A percentile compares a stretch with the other conserved stretches of the same genome.
Evolutionary conservation across 2,888 invertebrate genomes (phyloP).

Genomic region (Endotricha flammealis): DNA sequence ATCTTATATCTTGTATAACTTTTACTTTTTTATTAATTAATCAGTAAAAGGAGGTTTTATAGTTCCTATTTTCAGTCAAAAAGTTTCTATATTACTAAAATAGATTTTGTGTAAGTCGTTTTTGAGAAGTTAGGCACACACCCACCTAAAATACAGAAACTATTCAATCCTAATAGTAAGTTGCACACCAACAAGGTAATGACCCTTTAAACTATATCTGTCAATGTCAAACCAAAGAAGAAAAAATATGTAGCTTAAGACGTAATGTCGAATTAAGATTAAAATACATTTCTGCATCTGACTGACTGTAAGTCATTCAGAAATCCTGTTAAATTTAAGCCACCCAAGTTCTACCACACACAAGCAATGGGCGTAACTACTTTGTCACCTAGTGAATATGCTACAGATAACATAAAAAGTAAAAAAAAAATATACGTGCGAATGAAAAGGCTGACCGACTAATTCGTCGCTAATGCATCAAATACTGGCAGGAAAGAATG

Average conservation of each 20-base stretch:
- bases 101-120: too few species aligned
- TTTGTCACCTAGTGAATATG: constrained; percentile 64
- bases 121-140: too few species aligned
- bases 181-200: too few species aligned
- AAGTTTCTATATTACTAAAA: neutral
- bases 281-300: too few species aligned
- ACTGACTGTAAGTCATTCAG: constrained; percentile 3
- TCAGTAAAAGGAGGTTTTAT: neutral
- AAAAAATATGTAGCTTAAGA: too few species aligned
- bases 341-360: constrained; percentile 72
- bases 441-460: constrained; percentile 61
- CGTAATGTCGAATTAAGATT: too few species aligned
- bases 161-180: too few species aligned
- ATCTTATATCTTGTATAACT: neutral
- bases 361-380: constrained; percentile 66
- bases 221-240: too few species aligned
- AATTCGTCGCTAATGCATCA: constrained; percentile 75
- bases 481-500: constrained; percentile 52
- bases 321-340: constrained; percentile 23
- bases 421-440: constrained; percentile 36
- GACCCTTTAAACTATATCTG: too few species aligned
- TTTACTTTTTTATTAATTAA: neutral
- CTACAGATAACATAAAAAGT: constrained; percentile 46
- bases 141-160: too few species aligned
- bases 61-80: neutral